Base-by-base conservation (phyloP, 2,797 vertebrate species). In the Hyperoplus lanceolatus region DNA sequence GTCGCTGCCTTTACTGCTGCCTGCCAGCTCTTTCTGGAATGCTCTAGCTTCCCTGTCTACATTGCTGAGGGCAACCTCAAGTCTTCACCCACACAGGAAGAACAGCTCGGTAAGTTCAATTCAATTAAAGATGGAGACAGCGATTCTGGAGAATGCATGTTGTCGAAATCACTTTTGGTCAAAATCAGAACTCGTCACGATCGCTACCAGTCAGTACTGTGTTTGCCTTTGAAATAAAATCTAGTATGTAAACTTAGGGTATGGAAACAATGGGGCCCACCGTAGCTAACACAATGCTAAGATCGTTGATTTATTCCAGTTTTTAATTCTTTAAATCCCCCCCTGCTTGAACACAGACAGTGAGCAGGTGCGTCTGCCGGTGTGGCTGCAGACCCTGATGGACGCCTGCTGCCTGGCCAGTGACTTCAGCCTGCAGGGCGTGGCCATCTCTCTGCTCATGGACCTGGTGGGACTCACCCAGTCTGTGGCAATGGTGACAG, bases 31-130 rank as follows among this genome's bases (percentile, higher is more conserved):
- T 98, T 99, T 77, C 93, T 99, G 67, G 98, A 99, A 91, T 99
- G 98, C 91, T 99, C 98, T 14, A 99, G 98, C 93, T 99, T 99
- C 91, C 98, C 98, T 0, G 94, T 99, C 83, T 99, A 99, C 92
- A 97, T 99, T 45, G 98, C 98, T 78, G 98, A 99, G 80, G 98
- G 98, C 42, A 99, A 97, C 89, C 94, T 96, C 29, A 95, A 97
- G 65, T 96, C 97, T 2, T 96, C 98, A 9, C 89, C 97, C 65
- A 85, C 93, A 80, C 93, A 94, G 66, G 96, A 97, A 41, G 93
- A 95, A 74, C 92, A 91, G 43, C 57, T 89, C 69, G 91, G 95
- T 96, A 82, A 76, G 90, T 68, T 12, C 18, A 6, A 57, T 29
- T 29, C 29, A 29, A 29, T 29, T 29, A 29, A 29, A 29, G 29